These are phyloP conservation scores for Neoascia interrupta DNA, from an alignment of 2,888 invertebrate genomes.

Conservation along the genomic window DNA sequence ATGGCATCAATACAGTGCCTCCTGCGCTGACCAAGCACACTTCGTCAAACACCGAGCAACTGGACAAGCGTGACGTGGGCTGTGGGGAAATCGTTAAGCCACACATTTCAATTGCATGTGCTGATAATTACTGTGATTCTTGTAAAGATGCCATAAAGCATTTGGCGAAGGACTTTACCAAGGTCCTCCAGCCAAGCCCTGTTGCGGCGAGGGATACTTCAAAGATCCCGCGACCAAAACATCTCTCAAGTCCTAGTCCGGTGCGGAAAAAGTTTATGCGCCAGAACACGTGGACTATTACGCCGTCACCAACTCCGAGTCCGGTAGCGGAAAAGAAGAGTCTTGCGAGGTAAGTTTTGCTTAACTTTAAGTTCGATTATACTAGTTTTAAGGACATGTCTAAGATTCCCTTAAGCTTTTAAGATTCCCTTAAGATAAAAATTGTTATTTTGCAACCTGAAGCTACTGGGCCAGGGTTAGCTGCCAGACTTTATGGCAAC, in stretches of 20 bases:
- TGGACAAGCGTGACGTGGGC: slow-evolving; percentile 80
- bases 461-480: too few relatives aligned
- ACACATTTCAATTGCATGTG: slow-evolving; percentile 80
- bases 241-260: slow-evolving; percentile 77
- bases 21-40: slow-evolving; percentile 72
- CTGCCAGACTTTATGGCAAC: too few relatives aligned
- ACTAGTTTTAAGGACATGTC: background rate
- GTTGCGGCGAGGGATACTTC: slow-evolving; percentile 72
- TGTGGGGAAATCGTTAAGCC: slow-evolving; percentile 81
- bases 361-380: background rate
- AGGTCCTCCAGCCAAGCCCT: slow-evolving; percentile 71
- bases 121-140: slow-evolving; percentile 83
- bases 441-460: background rate
- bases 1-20: slow-evolving; percentile 72
- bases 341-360: slow-evolving; percentile 74
- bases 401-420: background rate
- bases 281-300: slow-evolving; percentile 79
- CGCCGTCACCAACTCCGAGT: slow-evolving; percentile 73
- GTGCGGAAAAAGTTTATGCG: slow-evolving; percentile 76
- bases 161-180: slow-evolving; percentile 80
- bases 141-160: slow-evolving; percentile 82
- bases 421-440: background rate
- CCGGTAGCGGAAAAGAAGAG: slow-evolving; percentile 74
- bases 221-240: slow-evolving; percentile 78
- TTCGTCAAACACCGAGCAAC: slow-evolving; percentile 77